Percentiles rank a stretch among this genome's conserved stretches.
These are phyloP conservation scores for Bombus soroeensis DNA, from an alignment of 1,140 invertebrate genomes.

Conservation along the genomic window DNA sequence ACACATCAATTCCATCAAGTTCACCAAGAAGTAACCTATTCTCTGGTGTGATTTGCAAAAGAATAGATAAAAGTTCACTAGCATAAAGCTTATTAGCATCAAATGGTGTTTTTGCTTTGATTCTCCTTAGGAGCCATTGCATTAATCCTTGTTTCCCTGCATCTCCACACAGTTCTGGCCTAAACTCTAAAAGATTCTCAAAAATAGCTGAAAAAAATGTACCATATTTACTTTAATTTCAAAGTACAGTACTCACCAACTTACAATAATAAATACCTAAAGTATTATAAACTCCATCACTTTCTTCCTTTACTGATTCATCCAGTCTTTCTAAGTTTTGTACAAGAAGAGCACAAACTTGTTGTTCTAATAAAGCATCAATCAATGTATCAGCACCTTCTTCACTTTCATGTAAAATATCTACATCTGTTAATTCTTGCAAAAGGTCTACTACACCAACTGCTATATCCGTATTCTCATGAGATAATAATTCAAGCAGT, in stretches of 20 bases:
- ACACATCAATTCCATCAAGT: conserved; percentile 97
- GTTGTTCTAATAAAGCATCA: conserved; percentile 92
- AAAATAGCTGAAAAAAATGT: conserved; percentile 87
- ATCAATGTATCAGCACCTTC: conserved; percentile 91
- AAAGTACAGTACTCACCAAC: conserved; percentile 8
- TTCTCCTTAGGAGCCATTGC: conserved; percentile 95
- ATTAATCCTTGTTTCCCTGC: conserved; percentile 95
- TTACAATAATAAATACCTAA: conserved; percentile 85
- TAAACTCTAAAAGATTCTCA: conserved; percentile 96
- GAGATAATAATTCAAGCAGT: conserved; percentile 95
- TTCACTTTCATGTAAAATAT: conserved; percentile 95
- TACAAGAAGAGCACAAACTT: conserved; percentile 95
- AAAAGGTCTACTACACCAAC: conserved; percentile 92
- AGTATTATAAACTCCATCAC: conserved; percentile 98
- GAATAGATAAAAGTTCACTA: conserved; percentile 97
- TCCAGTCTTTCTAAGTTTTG: conserved; percentile 97
- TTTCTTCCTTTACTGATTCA: conserved; percentile 96
- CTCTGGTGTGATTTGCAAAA: conserved; percentile 94
- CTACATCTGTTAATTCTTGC: conserved; percentile 97
- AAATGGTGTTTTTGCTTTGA: conserved; percentile 94
- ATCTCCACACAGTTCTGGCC: conserved; percentile 91
- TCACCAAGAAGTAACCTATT: conserved; percentile 94
- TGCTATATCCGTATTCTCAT: conserved; percentile 98
- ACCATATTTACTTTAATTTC: not conserved
- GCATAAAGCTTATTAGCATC: conserved; percentile 98